Percentiles rank a stretch among this genome's conserved stretches.
Evolutionary conservation across 2,888 invertebrate species (phyloP).

Genomic region (Torymus auratus): DNA sequence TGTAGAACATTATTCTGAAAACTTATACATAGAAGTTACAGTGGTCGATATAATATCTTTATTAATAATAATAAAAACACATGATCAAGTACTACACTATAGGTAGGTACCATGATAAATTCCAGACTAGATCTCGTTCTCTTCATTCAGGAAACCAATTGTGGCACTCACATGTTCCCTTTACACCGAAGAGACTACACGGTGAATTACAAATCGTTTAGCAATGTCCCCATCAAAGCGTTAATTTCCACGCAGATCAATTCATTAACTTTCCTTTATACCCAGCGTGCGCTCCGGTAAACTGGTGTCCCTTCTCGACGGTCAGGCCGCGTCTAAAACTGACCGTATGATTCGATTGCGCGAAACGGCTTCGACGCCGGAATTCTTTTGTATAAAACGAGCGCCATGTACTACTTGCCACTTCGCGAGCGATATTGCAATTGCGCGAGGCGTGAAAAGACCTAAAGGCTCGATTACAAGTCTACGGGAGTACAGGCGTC

Average conservation of each 20-base stretch:
- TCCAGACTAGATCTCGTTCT: too few species aligned
- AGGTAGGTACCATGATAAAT: too few species aligned
- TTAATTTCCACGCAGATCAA: slow-evolving; percentile 18
- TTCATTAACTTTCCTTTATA: slow-evolving; percentile 28
- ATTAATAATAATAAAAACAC: too few species aligned
- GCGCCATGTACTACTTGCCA: background rate
- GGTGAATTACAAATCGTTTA: background rate
- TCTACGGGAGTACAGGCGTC: too few species aligned
- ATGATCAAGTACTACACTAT: too few species aligned
- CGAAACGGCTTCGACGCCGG: background rate
- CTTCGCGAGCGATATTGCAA: too few species aligned
- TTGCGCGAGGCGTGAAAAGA: too few species aligned
- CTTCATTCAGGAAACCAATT: too few species aligned
- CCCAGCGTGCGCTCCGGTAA: background rate
- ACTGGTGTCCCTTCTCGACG: slow-evolving; percentile 21
- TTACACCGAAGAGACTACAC: background rate
- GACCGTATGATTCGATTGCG: slow-evolving; percentile 29
- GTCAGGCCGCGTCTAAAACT: background rate
- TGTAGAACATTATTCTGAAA: too few species aligned
- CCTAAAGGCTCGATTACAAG: too few species aligned
- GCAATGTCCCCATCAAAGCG: background rate
- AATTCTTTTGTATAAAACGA: slow-evolving; percentile 45
- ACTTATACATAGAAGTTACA: too few species aligned
- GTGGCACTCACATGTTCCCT: background rate
- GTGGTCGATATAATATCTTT: too few species aligned